Base-by-base conservation (phyloP, 2,797 vertebrate species). In the Intellagama lesueurii region DNA sequence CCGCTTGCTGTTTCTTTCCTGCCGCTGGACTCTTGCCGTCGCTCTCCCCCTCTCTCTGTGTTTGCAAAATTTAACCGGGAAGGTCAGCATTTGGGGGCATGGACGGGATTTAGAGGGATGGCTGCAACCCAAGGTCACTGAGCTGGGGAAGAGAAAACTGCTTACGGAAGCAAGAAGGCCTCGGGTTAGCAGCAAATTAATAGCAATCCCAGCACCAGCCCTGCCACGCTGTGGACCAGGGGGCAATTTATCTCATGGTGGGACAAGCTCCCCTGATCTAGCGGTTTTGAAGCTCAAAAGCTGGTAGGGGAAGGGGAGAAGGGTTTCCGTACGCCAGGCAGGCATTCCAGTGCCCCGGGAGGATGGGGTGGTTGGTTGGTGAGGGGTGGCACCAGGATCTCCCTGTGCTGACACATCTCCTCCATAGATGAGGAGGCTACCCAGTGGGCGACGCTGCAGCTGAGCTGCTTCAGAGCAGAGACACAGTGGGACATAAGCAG, bases 71-170 rank as follows among this genome's bases (percentile, higher is more conserved):
- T 6, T 32, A 68, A 70, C 44, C 19, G 9, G 47, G 86, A 79
- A 91, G 91, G 83, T 80, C 78, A 40, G 79, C 77, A 66, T 91
- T 93, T 89, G 35, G 88, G 64, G 81, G 86, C 86, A 16, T 9
- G 1, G 24, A 32, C n/a, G 83, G 81, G 32, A 82, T 14, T 52
- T 30, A 56, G 76, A 64, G 77, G 56, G 44, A 60, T 90, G 78
- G 60, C 82, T 28, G 17, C 77, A 44, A 40, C 35, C 75, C 77
- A 88, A 88, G 82, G 77, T 75, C 77, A 70, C 78, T 66, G 70
- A 81, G 32, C 14, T 16, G 32, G 56, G 35, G 56, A 75, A 68
- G 56, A 52, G 56, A 76, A 81, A 85, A 88, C 11, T 87, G 83
- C 83, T 88, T 81, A 85, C 28, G 28, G 77, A 52, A 32, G 64